These are phyloP conservation scores for Trematocara variabile DNA, from an alignment of 2,113 vertebrate genomes.

Conservation along the genomic window DNA sequence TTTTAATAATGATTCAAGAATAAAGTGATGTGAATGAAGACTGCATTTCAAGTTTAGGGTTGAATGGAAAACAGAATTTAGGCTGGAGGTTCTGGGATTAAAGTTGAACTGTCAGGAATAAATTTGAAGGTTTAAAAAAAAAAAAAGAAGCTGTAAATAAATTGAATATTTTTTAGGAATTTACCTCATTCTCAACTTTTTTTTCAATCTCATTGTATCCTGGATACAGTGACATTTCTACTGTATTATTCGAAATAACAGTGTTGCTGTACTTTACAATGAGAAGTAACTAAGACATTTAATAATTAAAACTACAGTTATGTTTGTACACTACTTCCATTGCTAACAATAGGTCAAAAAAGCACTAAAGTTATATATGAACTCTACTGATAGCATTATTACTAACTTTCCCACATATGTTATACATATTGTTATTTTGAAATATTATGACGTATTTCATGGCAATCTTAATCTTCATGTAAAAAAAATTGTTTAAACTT, in stretches of 20 bases:
- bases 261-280: background rate
- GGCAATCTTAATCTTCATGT: background rate
- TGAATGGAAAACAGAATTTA: background rate
- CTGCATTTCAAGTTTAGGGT: background rate
- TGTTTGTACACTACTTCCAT: background rate
- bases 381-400: background rate
- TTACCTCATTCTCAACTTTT: background rate
- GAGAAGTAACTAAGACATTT: background rate
- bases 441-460: background rate
- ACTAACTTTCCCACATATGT: background rate
- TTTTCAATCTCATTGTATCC: background rate
- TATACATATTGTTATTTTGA: background rate
- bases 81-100: background rate
- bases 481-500: background rate
- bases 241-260: background rate
- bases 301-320: background rate
- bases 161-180: background rate
- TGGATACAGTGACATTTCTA: background rate
- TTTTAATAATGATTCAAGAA: background rate
- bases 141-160: background rate
- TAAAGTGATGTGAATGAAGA: background rate
- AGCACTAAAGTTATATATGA: background rate
- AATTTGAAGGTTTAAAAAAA: background rate
- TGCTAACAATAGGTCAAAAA: background rate
- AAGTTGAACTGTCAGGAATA: background rate